phyloP scores from a whole-genome alignment of 2,113 vertebrate genomes.

The Lycocorax pyrrhopterus region DNA sequence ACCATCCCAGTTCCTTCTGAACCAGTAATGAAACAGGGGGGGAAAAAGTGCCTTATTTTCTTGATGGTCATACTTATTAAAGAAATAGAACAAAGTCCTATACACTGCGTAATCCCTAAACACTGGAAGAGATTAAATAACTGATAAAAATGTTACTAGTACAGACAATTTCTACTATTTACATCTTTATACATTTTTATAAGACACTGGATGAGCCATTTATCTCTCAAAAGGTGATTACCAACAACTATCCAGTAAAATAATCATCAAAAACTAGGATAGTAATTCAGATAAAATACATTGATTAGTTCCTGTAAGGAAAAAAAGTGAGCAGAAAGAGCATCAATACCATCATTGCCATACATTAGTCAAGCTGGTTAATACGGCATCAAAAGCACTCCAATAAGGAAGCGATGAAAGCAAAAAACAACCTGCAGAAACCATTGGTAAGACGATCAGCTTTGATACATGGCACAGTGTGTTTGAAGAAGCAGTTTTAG shows the following conservation, averaged over 20 bases:
- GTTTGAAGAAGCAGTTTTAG: not conserved
- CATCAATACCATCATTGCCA: not conserved
- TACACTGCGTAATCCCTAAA: not conserved
- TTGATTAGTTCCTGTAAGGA: not conserved
- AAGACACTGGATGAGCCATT: not conserved
- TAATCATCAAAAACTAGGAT: not conserved
- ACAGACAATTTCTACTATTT: not conserved
- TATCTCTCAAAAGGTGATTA: not conserved
- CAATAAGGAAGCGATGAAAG: not conserved
- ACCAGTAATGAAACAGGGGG: not conserved
- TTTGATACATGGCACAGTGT: not conserved
- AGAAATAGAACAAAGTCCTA: not conserved
- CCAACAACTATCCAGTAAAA: not conserved
- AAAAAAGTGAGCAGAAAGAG: not conserved
- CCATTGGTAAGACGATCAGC: not conserved
- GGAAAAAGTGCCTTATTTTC: not conserved
- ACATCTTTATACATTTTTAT: not conserved
- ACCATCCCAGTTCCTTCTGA: not conserved
- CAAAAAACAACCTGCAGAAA: not conserved
- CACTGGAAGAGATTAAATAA: not conserved
- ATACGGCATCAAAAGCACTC: not conserved
- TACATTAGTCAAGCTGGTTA: not conserved
- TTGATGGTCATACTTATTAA: not conserved
- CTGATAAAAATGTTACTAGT: not conserved
- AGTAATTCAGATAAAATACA: not conserved